Percentiles rank a stretch among this genome's conserved stretches.
Evolutionary conservation across 2,797 vertebrate species (phyloP).

Genomic region (Lutjanus argentimaculatus): DNA sequence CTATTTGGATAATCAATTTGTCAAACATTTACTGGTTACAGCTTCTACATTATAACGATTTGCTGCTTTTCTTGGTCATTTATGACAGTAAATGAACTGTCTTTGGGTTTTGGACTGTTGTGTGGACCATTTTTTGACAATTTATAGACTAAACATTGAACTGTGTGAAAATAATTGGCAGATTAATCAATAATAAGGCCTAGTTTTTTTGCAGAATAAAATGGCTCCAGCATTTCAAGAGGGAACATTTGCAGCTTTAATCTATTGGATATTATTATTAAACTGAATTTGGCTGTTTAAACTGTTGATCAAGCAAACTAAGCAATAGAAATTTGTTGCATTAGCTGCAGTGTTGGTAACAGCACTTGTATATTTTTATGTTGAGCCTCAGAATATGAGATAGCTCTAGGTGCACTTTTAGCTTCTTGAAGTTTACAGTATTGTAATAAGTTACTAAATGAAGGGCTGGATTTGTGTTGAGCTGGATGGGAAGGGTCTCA

Average conservation of each 20-base stretch:
- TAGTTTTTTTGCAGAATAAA: no score
- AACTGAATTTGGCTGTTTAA: background rate
- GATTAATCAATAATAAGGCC: no score
- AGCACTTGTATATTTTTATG: slow-evolving; percentile 1
- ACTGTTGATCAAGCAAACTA: background rate
- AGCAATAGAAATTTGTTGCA: background rate
- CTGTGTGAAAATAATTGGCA: no score
- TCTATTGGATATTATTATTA: background rate
- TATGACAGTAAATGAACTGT: no score
- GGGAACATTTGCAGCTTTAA: background rate
- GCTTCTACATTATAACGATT: no score
- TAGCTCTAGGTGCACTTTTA: background rate
- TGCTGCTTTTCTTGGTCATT: no score
- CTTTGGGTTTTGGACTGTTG: no score
- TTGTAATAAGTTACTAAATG: background rate
- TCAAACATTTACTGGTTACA: no score
- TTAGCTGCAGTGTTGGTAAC: background rate
- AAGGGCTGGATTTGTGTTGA: slow-evolving; percentile 28
- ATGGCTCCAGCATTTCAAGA: background rate
- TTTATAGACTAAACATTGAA: no score
- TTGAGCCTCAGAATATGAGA: background rate
- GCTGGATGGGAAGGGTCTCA: slow-evolving; percentile 27
- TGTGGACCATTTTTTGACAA: no score
- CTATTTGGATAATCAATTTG: background rate
- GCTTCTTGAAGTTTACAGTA: slow-evolving; percentile 5